Evolutionary conservation across 2,113 vertebrate species (phyloP), one percentile per base, ranked within the genome.

Genomic region (Oreocharis arfaki): DNA sequence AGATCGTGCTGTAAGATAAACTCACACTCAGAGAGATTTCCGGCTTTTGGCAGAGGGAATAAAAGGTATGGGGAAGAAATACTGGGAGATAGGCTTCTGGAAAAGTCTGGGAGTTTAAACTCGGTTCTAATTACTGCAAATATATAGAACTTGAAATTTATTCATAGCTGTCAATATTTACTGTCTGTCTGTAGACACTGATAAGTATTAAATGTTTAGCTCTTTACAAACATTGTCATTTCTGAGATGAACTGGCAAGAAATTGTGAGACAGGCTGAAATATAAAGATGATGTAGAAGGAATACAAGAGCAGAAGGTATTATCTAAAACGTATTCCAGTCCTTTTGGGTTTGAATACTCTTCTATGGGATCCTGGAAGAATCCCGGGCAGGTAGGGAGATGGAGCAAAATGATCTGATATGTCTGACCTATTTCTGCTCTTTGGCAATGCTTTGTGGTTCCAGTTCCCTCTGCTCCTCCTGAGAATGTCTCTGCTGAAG

Each of bases 391-490:
- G 49, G 37, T 8, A 52, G 14, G 74, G 78, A 70, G 47, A 63
- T 52, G 14, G n/a, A 69, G 21, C 18, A 89, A 47, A 67, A 68
- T 46, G 1, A 32, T 33, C 41, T 73, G 8, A 14, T 57, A 6
- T 46, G 17, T 60, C 63, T 89, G 50, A 84, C 46, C 12, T 20
- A 10, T 70, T 69, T 93, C 39, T 95, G 16, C 61, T 77, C 42
- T 79, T 49, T 35, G 89, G 3, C 61, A 9, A 28, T 21, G 56
- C 77, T 41, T 0, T 89, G 69, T 56, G 26, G 50, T 89, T 91
- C 11, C 96, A 99, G 99, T 99, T 96, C 99, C 99, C 39, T 99
- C 99, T 11, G 99, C 98, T 32, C 97, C 99, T 74, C 99, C 99
- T 6, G 97, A 98, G 70, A 99, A 99, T 7, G 98, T 99, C 84